Base-by-base conservation (phyloP, 2,888 invertebrate species). In the Dromius quadrimaculatus region DNA sequence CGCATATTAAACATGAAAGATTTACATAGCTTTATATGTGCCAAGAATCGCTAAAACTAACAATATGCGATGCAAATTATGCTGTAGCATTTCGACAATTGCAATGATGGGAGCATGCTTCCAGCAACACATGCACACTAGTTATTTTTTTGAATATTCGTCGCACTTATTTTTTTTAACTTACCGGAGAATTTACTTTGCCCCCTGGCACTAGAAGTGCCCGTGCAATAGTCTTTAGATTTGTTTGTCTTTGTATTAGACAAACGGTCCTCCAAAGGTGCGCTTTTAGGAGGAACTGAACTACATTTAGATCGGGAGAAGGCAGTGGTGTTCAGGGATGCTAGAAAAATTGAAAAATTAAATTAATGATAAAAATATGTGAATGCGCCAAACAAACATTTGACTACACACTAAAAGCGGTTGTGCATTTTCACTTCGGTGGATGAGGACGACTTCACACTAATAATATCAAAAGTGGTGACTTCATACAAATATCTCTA, bases 311-410 rank as follows among this genome's bases (percentile, higher is more conserved):
- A 86, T 85, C 87, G 88, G 87, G 88, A 87, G 85, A 88, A 88
- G 85, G 87, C 87, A 86, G 88, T 88, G 85, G 90, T 89, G 86
- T 88, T 88, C 85, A 90, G 87, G 87, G 88, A 89, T 84, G 90
- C 90, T 90, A 89, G 85, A 89, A 88, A 83, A 84, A 83, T 75
- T 76, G 75, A 78, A 79, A 79, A 79, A 75, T 77, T 73, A 78
- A 74, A 73, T 73, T 76, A 74, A 66, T 66, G 22, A 66, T 57
- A 66, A 41, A 66, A 68, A 66, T 75, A 74, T 41, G 45, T 47
- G 34, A 50, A 32, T 47, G 32, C 45, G 63, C 47, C 47, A 50
- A 64, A 64, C 34, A 57, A 66, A 57, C 38, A 38, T 54, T 54
- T 28, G 15, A 54, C 50, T 54, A 54, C 23, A 54, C 34, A 19